These are phyloP conservation scores for Microctenopoma steveboyesi DNA, from an alignment of 2,797 vertebrate genomes.

Conservation along the genomic window DNA sequence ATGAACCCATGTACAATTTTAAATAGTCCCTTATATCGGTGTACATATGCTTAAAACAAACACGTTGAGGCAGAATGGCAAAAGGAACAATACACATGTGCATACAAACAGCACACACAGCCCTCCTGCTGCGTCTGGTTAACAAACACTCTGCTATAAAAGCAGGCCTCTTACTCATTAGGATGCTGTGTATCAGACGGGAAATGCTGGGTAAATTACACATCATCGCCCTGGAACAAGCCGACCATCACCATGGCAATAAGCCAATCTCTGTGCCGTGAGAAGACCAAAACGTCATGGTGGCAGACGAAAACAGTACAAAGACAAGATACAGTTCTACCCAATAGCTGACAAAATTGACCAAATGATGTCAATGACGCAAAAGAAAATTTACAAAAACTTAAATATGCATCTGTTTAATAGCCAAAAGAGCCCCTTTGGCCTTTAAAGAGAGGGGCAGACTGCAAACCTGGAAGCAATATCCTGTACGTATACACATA, in stretches of 20 bases:
- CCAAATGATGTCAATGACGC: background rate
- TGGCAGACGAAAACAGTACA: constrained; percentile 23
- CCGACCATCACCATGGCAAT: constrained; percentile 74
- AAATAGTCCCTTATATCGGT: constrained; percentile 47
- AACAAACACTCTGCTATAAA: constrained; percentile 77
- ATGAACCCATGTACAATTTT: constrained; percentile 4
- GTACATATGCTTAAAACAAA: constrained; percentile 26
- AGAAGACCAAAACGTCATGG: constrained; percentile 58
- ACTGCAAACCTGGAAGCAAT: constrained; percentile 74
- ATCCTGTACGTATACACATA: constrained; percentile 55
- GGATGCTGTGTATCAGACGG: constrained; percentile 78
- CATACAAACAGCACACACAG: constrained; percentile 27
- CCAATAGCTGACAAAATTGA: constrained; percentile 2
- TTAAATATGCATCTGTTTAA: constrained; percentile 50
- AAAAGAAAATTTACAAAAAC: constrained; percentile 39
- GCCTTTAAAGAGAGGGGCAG: constrained; percentile 52
- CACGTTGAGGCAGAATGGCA: constrained; percentile 25
- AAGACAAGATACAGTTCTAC: constrained; percentile 12
- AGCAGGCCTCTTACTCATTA: constrained; percentile 75
- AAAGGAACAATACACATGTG: constrained; percentile 18
- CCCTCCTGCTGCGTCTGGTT: constrained; percentile 61
- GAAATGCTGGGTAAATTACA: constrained; percentile 83
- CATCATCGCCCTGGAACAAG: constrained; percentile 76
- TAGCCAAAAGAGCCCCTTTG: constrained; percentile 37
- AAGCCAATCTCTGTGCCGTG: constrained; percentile 70